Conservation (phyloP, 2,888 invertebrate species). For the Andrena praecox region DNA sequence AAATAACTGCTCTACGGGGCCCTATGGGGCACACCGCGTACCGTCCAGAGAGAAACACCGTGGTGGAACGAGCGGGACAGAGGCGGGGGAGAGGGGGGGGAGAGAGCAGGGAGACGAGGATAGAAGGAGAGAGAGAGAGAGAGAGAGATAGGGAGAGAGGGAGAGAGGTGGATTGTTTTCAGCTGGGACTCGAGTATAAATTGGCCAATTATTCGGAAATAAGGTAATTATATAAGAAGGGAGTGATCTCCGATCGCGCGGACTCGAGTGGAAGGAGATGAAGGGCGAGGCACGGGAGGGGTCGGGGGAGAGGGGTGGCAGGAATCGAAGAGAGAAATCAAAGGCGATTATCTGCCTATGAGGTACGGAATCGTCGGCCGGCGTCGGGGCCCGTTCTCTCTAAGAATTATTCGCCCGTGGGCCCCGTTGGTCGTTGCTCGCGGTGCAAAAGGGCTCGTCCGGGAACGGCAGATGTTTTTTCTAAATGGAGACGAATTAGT, state of each 20-base stretch:
- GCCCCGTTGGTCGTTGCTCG: constrained; percentile 71
- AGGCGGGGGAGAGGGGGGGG: constrained; percentile 42
- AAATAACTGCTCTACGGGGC: constrained; percentile 84
- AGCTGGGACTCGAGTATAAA: constrained; percentile 85
- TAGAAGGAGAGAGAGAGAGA: constrained; percentile 61
- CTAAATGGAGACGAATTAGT: constrained; percentile 82
- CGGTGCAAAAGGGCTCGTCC: constrained; percentile 69
- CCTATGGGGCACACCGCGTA: constrained; percentile 81
- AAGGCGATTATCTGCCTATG: constrained; percentile 85
- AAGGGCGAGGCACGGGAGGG: constrained; percentile 59
- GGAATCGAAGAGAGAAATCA: constrained; percentile 85
- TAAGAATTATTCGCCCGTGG: constrained; percentile 76
- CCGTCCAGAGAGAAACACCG: constrained; percentile 65
- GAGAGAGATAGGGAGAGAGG: constrained; percentile 60
- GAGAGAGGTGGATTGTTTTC: constrained; percentile 83
- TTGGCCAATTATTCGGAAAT: constrained; percentile 85
- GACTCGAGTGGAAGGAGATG: constrained; percentile 69
- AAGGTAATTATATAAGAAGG: constrained; percentile 85
- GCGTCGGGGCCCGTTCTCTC: constrained; percentile 69
- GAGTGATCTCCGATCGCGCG: constrained; percentile 83
- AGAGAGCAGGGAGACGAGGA: constrained; percentile 66
- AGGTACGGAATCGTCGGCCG: constrained; percentile 82
- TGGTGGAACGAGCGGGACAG: constrained; percentile 27
- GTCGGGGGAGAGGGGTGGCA: constrained; percentile 53
- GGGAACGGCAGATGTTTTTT: constrained; percentile 79